These are phyloP conservation scores for Syngnathus scovelli DNA, from an alignment of 2,113 vertebrate species.

Conservation along the genomic window DNA sequence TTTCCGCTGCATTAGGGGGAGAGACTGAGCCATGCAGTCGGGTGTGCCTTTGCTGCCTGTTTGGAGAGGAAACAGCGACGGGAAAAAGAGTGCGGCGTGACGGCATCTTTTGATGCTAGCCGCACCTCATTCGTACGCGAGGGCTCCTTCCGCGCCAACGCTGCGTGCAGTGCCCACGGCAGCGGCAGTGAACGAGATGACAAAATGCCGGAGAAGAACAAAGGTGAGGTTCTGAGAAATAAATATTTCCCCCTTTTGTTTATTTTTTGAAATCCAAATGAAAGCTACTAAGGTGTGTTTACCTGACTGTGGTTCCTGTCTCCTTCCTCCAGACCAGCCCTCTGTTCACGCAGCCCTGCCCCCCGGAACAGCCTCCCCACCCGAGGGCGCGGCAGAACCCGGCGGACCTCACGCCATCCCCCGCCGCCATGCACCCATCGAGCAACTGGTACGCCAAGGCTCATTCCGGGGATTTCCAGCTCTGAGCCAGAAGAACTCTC, in stretches of 20 bases:
- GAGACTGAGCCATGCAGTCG: conserved; percentile 86
- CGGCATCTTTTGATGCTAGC: conserved; percentile 84
- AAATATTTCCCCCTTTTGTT: not conserved
- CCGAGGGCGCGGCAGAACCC: conserved; percentile 75
- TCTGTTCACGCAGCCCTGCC: conserved; percentile 61
- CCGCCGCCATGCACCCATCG: conserved; percentile 84
- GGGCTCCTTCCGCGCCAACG: conserved; percentile 85
- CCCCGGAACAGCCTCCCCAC: conserved; percentile 75
- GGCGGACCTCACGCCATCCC: conserved; percentile 82
- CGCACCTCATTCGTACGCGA: conserved; percentile 87
- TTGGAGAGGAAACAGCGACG: conserved; percentile 86
- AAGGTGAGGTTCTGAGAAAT: conserved; percentile 59
- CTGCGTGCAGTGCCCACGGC: conserved; percentile 65
- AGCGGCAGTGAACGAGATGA: conserved; percentile 68
- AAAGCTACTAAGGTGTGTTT: not conserved
- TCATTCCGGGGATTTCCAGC: conserved; percentile 88
- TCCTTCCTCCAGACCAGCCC: conserved; percentile 48
- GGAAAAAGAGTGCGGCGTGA: conserved; percentile 90
- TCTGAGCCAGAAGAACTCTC: conserved; percentile 88
- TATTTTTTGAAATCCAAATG: not conserved
- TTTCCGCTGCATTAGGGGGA: conserved; percentile 72
- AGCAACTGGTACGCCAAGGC: conserved; percentile 88
- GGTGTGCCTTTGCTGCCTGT: conserved; percentile 88
- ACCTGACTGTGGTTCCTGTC: not conserved
- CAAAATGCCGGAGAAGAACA: conserved; percentile 77